Percentiles rank a stretch among this genome's conserved stretches.
Evolutionary conservation across 2,113 vertebrate species (phyloP).

Genomic region (Paracanthobrama guichenoti): DNA sequence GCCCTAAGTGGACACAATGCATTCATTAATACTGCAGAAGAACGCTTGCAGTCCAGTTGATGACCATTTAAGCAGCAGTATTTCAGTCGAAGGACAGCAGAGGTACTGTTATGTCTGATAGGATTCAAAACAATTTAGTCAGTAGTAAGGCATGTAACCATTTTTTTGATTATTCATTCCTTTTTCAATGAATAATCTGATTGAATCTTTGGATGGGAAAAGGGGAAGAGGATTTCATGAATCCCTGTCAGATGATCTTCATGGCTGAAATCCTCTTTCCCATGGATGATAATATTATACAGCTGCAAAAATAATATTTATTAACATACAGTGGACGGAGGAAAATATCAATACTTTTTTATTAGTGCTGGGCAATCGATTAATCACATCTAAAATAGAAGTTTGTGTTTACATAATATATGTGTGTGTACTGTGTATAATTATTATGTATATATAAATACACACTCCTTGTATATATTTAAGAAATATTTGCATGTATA

Average conservation of each 20-base stretch:
- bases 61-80: neutral
- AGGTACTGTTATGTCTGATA: conserved; percentile 62
- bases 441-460: too few relatives aligned
- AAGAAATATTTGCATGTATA: too few relatives aligned
- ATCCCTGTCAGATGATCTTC: conserved; percentile 22
- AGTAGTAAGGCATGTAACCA: conserved; percentile 52
- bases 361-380: too few relatives aligned
- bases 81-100: conserved; percentile 50
- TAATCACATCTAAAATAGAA: too few relatives aligned
- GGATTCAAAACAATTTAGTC: conserved; percentile 63
- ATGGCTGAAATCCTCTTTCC: neutral
- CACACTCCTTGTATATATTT: too few relatives aligned
- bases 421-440: too few relatives aligned
- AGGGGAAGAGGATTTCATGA: conserved; percentile 55
- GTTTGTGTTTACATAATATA: too few relatives aligned
- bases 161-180: conserved; percentile 19
- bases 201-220: conserved; percentile 51
- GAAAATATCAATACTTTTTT: neutral
- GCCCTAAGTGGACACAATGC: neutral
- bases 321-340: neutral
- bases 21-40: conserved; percentile 17
- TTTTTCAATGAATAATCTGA: conserved; percentile 50
- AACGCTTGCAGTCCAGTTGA: conserved; percentile 14
- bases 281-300: neutral
- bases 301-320: neutral